Base-by-base conservation (phyloP, 2,888 invertebrate species). In the Pseudeuparius sepicola region DNA sequence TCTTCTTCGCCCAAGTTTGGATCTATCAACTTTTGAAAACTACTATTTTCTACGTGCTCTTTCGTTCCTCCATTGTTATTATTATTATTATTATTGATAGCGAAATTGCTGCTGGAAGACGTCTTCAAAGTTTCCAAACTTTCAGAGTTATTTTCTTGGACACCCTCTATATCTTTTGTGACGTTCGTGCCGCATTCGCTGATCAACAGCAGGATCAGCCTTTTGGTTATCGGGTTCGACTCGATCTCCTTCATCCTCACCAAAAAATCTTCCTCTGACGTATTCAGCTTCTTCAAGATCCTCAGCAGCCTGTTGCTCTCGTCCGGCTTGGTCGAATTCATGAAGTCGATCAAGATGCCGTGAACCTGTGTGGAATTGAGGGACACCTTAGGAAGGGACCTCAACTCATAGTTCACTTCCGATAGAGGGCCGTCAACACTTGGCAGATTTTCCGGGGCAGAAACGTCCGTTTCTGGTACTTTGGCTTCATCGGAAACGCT, bases 221-320 rank as follows among this genome's bases (percentile, higher is more conserved):
- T 68, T 31, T 78, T 68, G 0, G 84, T 82, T 1, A 80, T 75
- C 36, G 79, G 79, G 45, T 85, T 83, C 45, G 73, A 75, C 47
- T 78, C 78, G 1, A 85, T 85, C 54, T 83, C 80, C 52, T 80
- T 78, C 85, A 87, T 86, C 23, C 84, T 81, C 40, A 75, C 73
- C 69, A 84, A 74, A 34, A 87, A 65, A 45, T 81, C 80, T 40
- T 75, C 69, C 40, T 83, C 81, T 0, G 81, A 76, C 6, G 78
- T 77, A 50, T 86, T 85, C 41, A 85, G 66, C 11, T 75, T 76
- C 1, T 77, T 78, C 55, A 86, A 78, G 48, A 86, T 75, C 59
- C 81, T 74, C 49, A 83, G 78, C 1, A 85, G 79, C 46, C 77
- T 77, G 48, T 73, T 69, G 28, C 79, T 71, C 2, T 75, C 74